Conservation (phyloP, 2,888 invertebrate genomes). For the Diogma glabrata region DNA sequence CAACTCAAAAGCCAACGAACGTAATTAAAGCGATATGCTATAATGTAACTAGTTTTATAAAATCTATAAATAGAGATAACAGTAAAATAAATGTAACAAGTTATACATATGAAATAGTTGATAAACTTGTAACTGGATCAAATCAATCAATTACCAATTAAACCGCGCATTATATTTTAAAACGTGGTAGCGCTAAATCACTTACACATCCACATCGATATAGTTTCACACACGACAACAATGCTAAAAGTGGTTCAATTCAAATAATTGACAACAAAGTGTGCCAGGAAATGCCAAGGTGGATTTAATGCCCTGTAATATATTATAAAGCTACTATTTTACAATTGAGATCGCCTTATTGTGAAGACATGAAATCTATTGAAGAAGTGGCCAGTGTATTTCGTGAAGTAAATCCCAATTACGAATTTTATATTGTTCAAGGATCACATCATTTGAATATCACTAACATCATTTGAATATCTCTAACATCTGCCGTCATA, state of each 20-base stretch:
- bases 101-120: constrained; percentile 48
- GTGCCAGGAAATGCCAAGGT: constrained; percentile 41
- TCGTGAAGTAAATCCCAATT: constrained; percentile 39
- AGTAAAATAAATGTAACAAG: too few species aligned
- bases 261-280: constrained; percentile 32
- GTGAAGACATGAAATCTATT: constrained; percentile 42
- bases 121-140: constrained; percentile 44
- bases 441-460: constrained; percentile 69
- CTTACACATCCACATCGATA: constrained; percentile 44
- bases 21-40: constrained; percentile 28
- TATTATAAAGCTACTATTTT: too few species aligned
- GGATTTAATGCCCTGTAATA: constrained; percentile 52
- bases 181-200: constrained; percentile 45
- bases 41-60: constrained; percentile 37
- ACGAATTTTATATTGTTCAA: constrained; percentile 47
- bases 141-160: constrained; percentile 44
- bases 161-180: constrained; percentile 41
- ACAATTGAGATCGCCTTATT: constrained; percentile 43
- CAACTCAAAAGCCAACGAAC: too few species aligned
- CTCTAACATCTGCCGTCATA: too few species aligned
- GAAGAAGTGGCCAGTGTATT: constrained; percentile 42
- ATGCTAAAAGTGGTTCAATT: constrained; percentile 39
- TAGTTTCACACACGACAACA: constrained; percentile 51
- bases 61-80: constrained; percentile 22
- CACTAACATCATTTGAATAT: too few species aligned